phyloP scores from a whole-genome alignment of 2,797 vertebrate genomes.

The Manis javanica region DNA sequence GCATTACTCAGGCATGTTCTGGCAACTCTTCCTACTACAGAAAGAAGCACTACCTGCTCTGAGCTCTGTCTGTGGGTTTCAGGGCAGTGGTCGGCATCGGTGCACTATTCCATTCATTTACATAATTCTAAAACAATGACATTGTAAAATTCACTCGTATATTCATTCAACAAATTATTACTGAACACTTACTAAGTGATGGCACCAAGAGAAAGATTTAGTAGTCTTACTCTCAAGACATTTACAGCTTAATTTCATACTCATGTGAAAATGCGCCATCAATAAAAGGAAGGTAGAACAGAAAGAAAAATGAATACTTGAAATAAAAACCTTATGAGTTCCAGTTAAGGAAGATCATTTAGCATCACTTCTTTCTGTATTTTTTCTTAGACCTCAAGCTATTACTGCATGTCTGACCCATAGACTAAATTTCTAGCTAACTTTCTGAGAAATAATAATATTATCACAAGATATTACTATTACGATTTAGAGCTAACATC shows the following conservation, averaged over 20 bases:
- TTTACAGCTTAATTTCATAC: conserved; percentile 12
- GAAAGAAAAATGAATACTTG: not conserved
- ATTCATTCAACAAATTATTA: conserved; percentile 4
- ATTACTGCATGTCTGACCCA: not conserved
- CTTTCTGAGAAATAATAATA: conserved; percentile 13
- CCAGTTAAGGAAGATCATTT: not conserved
- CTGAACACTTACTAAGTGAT: not conserved
- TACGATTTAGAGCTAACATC: not conserved
- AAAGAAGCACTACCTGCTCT: not conserved
- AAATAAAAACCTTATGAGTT: not conserved
- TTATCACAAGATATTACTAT: not conserved
- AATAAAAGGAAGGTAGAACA: not conserved
- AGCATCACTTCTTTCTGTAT: not conserved
- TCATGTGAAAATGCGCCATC: not conserved
- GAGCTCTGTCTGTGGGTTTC: not conserved
- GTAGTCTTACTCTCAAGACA: not conserved
- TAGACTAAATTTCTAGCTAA: not conserved
- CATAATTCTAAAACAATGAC: not conserved
- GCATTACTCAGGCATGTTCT: not conserved
- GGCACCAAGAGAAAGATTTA: not conserved
- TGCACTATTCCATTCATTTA: not conserved
- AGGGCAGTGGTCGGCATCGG: not conserved
- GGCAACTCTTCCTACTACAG: not conserved
- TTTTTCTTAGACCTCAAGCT: not conserved
- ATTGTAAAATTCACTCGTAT: not conserved